Percentiles rank a stretch among this genome's conserved stretches.
These are phyloP conservation scores for Pelecanus crispus DNA, from an alignment of 2,113 vertebrate species.

Conservation along the genomic window DNA sequence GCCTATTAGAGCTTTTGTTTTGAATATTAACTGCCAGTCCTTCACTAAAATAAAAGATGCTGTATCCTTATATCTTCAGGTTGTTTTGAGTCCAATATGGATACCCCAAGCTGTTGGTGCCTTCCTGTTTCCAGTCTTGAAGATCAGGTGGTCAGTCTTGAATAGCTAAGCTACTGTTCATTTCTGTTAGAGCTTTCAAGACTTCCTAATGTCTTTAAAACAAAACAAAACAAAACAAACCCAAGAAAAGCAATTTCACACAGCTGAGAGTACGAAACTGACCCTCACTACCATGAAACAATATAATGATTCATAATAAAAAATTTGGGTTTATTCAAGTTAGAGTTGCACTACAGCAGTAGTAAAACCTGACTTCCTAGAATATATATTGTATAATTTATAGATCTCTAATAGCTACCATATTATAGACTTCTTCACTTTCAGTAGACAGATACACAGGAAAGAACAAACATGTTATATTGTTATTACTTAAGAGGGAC, in stretches of 20 bases:
- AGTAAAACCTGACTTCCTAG: neutral
- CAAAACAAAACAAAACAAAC: neutral
- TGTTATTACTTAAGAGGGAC: neutral
- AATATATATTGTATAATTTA: neutral
- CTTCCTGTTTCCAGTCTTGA: neutral
- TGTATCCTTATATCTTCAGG: neutral
- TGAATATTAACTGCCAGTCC: neutral
- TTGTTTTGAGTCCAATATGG: neutral
- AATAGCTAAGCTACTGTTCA: neutral
- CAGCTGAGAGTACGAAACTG: neutral
- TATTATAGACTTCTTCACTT: neutral
- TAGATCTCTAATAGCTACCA: neutral
- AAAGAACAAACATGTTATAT: neutral
- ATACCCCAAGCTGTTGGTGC: neutral
- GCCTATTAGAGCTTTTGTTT: neutral
- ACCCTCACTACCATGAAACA: neutral
- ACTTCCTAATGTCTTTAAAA: neutral
- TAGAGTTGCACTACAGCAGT: neutral
- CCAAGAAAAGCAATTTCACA: neutral
- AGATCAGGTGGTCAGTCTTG: neutral
- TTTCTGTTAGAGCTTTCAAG: neutral
- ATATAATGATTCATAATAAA: neutral
- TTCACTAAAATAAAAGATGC: neutral
- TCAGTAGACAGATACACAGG: neutral
- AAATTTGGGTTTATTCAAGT: neutral